Evolutionary conservation across 2,888 invertebrate species (phyloP), one percentile per base, ranked within the genome.

Genomic region (Ophioninae sp.): DNA sequence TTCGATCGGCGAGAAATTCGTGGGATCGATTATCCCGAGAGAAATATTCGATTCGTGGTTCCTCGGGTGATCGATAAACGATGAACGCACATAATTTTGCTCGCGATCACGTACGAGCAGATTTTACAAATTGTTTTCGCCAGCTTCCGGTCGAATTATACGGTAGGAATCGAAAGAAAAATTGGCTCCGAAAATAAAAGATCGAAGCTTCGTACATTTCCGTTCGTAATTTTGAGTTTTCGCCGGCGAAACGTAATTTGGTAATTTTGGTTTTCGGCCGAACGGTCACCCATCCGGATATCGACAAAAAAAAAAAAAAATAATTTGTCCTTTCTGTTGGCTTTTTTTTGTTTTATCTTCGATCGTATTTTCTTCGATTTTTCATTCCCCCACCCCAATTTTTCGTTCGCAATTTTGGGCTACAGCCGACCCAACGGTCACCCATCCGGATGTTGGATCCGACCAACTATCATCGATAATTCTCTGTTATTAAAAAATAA

Each of bases 1-100:
- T 76, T 79, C 68, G 80, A 83, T 83, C 50, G 76, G 64, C 13
- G n/a, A n/a, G n/a, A 39, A 76, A 83, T 76, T 83, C 73, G 77
- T 74, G 68, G 57, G 70, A 80, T 73, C 77, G 83, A 80, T 81
- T 81, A 79, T 69, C 67, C n/a, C 72, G 20, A 20, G n/a, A 39
- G 13, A 57, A 39, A 21, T 10, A 50, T 23, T 37, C 41, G 6
- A 7, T 20, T 6, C 8, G 57, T 57, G 44, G 7, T 57, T 37
- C 23, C 41, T 73, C 73, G 23, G 61, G 73, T 3, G 73, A 79
- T 74, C 13, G 37, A 65, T 59, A 30, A 79, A 61, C 30, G 30
- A 50, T 50, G 23, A 69, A 56, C 56, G 44, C 30, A 37, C 44
- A 70, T 65, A 72, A 59, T 39, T 70, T 30, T 13, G 10, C 69